These are phyloP conservation scores for Eretmocerus hayati DNA, from an alignment of 2,888 invertebrate genomes.

Conservation along the genomic window DNA sequence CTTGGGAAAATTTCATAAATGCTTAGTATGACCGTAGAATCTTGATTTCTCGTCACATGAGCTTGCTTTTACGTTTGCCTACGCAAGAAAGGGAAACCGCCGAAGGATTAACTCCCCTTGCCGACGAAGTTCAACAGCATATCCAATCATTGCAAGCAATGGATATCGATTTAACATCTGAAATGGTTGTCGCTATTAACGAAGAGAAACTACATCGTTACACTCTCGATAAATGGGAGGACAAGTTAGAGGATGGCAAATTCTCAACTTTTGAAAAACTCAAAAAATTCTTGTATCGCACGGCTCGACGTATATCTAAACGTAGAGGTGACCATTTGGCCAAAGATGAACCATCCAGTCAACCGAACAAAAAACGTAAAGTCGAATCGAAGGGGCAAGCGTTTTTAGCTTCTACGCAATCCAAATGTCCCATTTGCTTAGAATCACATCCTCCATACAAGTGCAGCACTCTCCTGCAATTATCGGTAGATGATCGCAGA, in stretches of 20 bases:
- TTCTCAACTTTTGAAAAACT: slow-evolving; percentile 3
- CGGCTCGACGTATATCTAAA: slow-evolving; percentile 6
- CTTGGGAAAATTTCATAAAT: neutral
- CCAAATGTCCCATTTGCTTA: neutral
- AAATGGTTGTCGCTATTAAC: slow-evolving; percentile 6
- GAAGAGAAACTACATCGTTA: slow-evolving; percentile 4
- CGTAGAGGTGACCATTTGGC: neutral
- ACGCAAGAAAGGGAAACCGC: slow-evolving; percentile 10
- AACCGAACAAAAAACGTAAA: neutral
- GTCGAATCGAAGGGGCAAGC: neutral
- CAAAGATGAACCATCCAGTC: neutral
- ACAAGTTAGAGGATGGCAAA: neutral
- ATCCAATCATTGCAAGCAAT: slow-evolving; percentile 3
- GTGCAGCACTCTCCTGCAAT: neutral
- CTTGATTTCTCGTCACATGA: slow-evolving; percentile 13
- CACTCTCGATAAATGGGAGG: slow-evolving; percentile 8
- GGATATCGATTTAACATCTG: neutral
- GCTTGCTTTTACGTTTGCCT: slow-evolving; percentile 13
- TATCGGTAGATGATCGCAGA: neutral
- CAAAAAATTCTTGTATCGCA: slow-evolving; percentile 5
- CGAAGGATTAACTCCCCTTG: slow-evolving; percentile 14
- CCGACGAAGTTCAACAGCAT: slow-evolving; percentile 22
- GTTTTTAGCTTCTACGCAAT: neutral
- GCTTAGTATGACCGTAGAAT: neutral
- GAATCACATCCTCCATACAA: neutral